Evolutionary conservation across 2,797 vertebrate species (phyloP).

Genomic region (Sebastes diploproa): DNA sequence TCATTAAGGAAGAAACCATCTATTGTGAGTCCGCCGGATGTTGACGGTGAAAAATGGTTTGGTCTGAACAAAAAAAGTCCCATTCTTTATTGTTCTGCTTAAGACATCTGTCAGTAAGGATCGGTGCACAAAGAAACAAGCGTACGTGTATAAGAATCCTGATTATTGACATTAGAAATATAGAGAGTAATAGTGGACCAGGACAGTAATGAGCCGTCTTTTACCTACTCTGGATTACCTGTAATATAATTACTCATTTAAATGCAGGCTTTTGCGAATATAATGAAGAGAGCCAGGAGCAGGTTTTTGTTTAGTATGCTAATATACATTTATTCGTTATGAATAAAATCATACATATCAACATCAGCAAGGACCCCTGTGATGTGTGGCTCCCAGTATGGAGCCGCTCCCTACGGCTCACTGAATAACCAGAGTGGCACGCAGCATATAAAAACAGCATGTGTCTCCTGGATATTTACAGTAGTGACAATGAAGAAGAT

Average conservation of each 20-base stretch:
- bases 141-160: background rate
- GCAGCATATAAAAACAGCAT: constrained; percentile 25
- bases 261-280: constrained; percentile 47
- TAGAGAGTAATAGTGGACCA: background rate
- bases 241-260: constrained; percentile 52
- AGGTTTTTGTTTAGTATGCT: constrained; percentile 35
- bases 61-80: constrained; percentile 2
- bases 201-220: background rate
- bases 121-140: background rate
- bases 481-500: background rate
- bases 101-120: constrained; percentile 10
- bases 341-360: constrained; percentile 42
- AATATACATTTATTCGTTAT: constrained; percentile 43
- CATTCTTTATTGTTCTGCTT: constrained; percentile 28
- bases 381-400: constrained; percentile 34
- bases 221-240: constrained; percentile 17
- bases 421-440: constrained; percentile 12
- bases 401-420: constrained; percentile 38
- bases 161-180: background rate
- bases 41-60: constrained; percentile 23
- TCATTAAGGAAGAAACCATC: constrained; percentile 20
- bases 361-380: background rate
- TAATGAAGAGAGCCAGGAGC: background rate
- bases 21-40: constrained; percentile 2
- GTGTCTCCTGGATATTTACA: constrained; percentile 22